Conservation (phyloP, 2,113 vertebrate species). For the Rutilus rutilus region DNA sequence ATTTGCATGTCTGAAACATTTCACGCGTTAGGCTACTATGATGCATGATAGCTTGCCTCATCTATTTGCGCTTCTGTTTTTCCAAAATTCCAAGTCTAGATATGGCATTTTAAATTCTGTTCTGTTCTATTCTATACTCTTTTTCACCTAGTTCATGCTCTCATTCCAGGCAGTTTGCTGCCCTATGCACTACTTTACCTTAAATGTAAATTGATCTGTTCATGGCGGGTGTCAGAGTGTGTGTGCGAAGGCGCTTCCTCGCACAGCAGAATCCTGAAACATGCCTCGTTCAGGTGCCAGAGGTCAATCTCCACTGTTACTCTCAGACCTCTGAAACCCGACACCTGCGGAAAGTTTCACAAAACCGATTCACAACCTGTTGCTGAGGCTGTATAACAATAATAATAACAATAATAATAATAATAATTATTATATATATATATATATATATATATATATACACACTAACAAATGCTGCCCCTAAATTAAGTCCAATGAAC, state of each 20-base stretch:
- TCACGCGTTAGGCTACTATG: slow-evolving; percentile 86
- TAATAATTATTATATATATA: neutral
- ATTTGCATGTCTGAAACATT: slow-evolving; percentile 92
- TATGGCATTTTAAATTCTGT: neutral
- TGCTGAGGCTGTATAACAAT: slow-evolving; percentile 11
- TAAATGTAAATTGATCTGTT: slow-evolving; percentile 47
- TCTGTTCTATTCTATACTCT: neutral
- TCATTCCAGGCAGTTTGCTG: neutral
- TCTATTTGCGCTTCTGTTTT: slow-evolving; percentile 24
- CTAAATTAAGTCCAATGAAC: too few relatives aligned
- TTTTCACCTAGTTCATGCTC: neutral
- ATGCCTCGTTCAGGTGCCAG: slow-evolving; percentile 20
- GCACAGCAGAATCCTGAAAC: slow-evolving; percentile 31
- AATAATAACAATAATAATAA: neutral
- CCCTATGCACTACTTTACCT: neutral
- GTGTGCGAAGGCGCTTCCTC: slow-evolving; percentile 13
- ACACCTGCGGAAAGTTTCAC: slow-evolving; percentile 63
- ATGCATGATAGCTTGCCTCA: slow-evolving; percentile 92
- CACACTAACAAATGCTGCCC: too few relatives aligned
- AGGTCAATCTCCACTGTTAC: slow-evolving; percentile 48
- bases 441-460: too few relatives aligned
- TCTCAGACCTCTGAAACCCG: slow-evolving; percentile 69
- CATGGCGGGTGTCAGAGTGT: slow-evolving; percentile 35
- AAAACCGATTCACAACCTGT: slow-evolving; percentile 38
- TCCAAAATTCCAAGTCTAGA: neutral